Conservation (phyloP, 2,888 invertebrate genomes). For the Pammene fasciana region DNA sequence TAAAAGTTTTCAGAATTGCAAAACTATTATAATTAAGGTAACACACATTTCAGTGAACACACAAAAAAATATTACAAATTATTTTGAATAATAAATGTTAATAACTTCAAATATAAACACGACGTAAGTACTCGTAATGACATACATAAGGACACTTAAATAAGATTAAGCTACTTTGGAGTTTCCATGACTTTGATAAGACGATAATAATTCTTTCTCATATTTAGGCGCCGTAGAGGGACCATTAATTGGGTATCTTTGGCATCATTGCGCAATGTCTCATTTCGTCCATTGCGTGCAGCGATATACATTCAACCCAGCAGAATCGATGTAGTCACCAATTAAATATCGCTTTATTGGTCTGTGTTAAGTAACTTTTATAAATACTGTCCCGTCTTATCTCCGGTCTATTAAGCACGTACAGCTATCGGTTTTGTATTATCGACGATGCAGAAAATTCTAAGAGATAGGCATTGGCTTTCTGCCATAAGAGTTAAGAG, state of each 20-base stretch:
- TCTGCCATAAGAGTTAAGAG: conserved; percentile 13
- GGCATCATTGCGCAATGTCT: conserved; percentile 6
- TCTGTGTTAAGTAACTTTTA: conserved; percentile 55
- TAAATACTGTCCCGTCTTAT: conserved; percentile 52
- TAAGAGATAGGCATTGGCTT: conserved; percentile 23
- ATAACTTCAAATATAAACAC: too few species aligned
- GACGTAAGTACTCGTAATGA: too few species aligned
- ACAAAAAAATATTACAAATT: too few species aligned
- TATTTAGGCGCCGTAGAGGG: neutral
- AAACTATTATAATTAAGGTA: too few species aligned
- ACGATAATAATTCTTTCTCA: too few species aligned
- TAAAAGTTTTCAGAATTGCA: too few species aligned
- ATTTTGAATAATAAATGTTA: too few species aligned
- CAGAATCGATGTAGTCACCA: conserved; percentile 51
- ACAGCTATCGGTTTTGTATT: conserved; percentile 31
- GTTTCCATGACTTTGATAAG: too few species aligned
- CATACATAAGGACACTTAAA: too few species aligned
- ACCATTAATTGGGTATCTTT: neutral
- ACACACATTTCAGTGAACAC: too few species aligned
- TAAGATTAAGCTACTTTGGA: too few species aligned
- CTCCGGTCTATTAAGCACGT: conserved; percentile 48
- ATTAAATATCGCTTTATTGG: conserved; percentile 63
- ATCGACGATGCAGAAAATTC: conserved; percentile 14
- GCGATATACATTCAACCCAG: conserved; percentile 28
- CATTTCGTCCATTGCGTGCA: conserved; percentile 9